Evolutionary conservation across 2,888 invertebrate species (phyloP).

Genomic region (Apodemia zela): DNA sequence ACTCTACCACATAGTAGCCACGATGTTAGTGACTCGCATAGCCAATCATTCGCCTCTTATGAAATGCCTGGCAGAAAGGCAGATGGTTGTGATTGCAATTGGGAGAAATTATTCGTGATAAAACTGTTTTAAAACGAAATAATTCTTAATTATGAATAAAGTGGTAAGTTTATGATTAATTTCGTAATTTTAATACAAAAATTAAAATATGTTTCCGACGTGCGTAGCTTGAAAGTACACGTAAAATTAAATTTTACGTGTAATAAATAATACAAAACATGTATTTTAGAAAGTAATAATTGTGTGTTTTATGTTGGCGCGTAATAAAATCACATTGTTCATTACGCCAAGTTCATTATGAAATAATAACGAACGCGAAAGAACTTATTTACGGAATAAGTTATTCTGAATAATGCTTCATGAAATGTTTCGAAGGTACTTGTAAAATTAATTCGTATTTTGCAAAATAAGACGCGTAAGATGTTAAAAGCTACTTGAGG

Average conservation of each 20-base stretch:
- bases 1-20: too few relatives aligned
- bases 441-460: not conserved
- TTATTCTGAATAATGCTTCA: not conserved
- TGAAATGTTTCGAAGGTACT: not conserved
- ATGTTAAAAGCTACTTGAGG: not conserved
- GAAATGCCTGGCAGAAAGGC: too few relatives aligned
- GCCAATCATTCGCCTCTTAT: too few relatives aligned
- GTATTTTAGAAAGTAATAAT: slow-evolving; percentile 6
- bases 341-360: not conserved
- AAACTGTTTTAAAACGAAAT: slow-evolving; percentile 18
- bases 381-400: not conserved
- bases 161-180: not conserved
- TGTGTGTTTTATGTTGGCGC: not conserved
- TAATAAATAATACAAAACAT: not conserved
- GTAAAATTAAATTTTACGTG: not conserved
- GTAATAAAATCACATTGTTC: slow-evolving; percentile 2
- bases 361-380: slow-evolving; percentile 5
- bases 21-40: too few relatives aligned
- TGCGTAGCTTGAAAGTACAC: not conserved
- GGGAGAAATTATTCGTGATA: too few relatives aligned
- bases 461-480: not conserved
- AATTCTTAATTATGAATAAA: not conserved
- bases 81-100: too few relatives aligned
- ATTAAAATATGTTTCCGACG: not conserved
- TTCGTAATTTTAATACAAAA: not conserved